Evolutionary conservation across 92 coral and sea anemone genomes (phyloP).

Genomic region (Parazoanthus darwini): DNA sequence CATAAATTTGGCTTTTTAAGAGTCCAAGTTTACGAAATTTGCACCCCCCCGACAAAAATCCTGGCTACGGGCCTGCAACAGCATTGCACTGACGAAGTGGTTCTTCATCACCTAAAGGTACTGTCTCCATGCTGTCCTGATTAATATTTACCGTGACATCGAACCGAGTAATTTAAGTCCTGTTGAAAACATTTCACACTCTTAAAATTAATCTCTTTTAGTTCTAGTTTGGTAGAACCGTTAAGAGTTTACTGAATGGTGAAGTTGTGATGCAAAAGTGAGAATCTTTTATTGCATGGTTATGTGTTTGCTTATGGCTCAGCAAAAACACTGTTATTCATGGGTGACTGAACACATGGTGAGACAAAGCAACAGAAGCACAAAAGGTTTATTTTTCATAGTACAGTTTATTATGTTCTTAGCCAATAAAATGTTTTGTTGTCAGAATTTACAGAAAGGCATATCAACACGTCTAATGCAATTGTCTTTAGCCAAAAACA

Average conservation of each 20-base stretch:
- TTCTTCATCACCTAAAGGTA: not conserved
- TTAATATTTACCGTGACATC: not conserved
- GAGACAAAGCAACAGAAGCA: not conserved
- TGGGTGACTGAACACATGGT: not conserved
- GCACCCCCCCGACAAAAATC: too few species aligned
- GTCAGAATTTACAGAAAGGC: not conserved
- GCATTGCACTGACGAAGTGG: not conserved
- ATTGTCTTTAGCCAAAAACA: too few species aligned
- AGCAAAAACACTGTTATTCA: not conserved
- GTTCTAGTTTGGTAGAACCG: too few species aligned
- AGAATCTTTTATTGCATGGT: not conserved
- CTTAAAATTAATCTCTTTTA: not conserved
- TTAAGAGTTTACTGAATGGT: not conserved
- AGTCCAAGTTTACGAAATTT: too few species aligned
- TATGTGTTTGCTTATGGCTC: not conserved
- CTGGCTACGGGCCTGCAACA: too few species aligned
- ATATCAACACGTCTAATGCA: not conserved
- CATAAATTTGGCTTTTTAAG: too few species aligned
- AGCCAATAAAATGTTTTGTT: conserved; percentile 5
- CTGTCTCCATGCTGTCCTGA: not conserved
- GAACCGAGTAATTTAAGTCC: not conserved
- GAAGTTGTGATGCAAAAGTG: not conserved
- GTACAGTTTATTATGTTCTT: not conserved
- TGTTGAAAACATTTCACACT: too few species aligned
- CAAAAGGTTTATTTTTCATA: not conserved